These are phyloP conservation scores for Drosophila ohnishii DNA, from an alignment of 1,140 invertebrate genomes.

Conservation along the genomic window DNA sequence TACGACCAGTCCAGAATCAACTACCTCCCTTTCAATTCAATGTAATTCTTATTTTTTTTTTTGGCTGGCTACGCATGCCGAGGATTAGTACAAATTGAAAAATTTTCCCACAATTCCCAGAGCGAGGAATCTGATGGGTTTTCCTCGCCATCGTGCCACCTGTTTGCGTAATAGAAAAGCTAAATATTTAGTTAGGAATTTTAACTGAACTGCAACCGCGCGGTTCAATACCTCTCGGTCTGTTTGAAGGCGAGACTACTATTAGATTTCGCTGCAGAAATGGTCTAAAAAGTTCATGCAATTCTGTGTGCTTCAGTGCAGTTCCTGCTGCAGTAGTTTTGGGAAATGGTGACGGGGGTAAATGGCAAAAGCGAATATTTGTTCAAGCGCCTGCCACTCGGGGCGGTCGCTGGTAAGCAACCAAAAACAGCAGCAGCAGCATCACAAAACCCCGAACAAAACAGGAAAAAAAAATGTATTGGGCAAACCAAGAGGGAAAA, in stretches of 20 bases:
- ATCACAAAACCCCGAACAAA: constrained; percentile 4
- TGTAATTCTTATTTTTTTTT: constrained; percentile 57
- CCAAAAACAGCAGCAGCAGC: constrained; percentile 10
- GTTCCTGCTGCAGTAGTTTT: constrained; percentile 8
- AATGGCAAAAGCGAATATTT: constrained; percentile 25
- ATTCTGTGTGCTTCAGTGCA: constrained; percentile 6
- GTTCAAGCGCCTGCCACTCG: constrained; percentile 23
- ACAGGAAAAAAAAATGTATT: constrained; percentile 23
- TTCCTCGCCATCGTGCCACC: neutral
- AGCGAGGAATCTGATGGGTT: constrained; percentile 13
- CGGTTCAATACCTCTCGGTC: constrained; percentile 17
- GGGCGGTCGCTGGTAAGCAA: constrained; percentile 5
- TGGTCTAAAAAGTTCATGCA: constrained; percentile 1
- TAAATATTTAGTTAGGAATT: constrained; percentile 74
- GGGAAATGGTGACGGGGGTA: neutral
- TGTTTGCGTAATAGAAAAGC: constrained; percentile 61
- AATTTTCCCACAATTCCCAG: constrained; percentile 32
- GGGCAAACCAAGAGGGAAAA: constrained; percentile 19
- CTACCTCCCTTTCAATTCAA: constrained; percentile 54
- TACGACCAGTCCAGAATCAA: constrained; percentile 24
- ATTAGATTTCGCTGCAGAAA: constrained; percentile 13
- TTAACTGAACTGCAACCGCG: constrained; percentile 40
- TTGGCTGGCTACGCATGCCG: constrained; percentile 24
- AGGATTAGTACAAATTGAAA: constrained; percentile 75
- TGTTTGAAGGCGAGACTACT: constrained; percentile 11